A percentile compares a stretch with the other conserved stretches of the same genome.
Evolutionary conservation across 1,140 invertebrate genomes (phyloP).

Genomic region (Dendroctonus ponderosae): DNA sequence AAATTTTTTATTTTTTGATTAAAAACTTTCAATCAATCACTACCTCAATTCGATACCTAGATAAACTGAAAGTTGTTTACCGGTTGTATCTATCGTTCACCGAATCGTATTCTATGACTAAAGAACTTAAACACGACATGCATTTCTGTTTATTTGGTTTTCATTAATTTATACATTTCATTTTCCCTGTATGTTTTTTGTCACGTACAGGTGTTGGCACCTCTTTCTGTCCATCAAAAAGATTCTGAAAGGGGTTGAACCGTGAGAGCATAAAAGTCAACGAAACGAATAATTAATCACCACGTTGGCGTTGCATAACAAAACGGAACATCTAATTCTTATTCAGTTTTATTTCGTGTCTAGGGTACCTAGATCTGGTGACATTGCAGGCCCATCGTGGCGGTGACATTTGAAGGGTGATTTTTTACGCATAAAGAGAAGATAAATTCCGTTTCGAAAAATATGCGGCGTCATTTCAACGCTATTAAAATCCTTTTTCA

Average conservation of each 20-base stretch:
- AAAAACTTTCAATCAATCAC: too few relatives aligned
- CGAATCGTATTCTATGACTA: not conserved
- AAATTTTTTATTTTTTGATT: too few relatives aligned
- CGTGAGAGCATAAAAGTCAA: constrained; percentile 27
- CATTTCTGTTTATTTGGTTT: not conserved
- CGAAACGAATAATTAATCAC: constrained; percentile 30
- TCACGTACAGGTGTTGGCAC: constrained; percentile 32
- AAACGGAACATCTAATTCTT: constrained; percentile 25
- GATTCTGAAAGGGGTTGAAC: constrained; percentile 29
- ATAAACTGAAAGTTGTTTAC: too few relatives aligned
- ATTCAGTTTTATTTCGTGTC: constrained; percentile 21
- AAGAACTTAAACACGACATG: constrained; percentile 4
- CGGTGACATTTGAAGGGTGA: constrained; percentile 14
- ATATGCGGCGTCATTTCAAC: not conserved
- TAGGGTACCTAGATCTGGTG: constrained; percentile 15
- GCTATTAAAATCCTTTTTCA: not conserved
- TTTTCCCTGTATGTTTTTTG: constrained; percentile 17
- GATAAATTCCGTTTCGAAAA: not conserved
- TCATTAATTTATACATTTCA: constrained; percentile 8
- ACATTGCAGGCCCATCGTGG: constrained; percentile 5
- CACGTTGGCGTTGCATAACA: constrained; percentile 27
- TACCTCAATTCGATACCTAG: too few relatives aligned
- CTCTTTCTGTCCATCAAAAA: constrained; percentile 16
- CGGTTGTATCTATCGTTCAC: too few relatives aligned
- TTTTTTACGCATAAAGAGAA: too few relatives aligned